A percentile compares a stretch with the other conserved stretches of the same genome.
These are phyloP conservation scores for Pandemis corylana DNA, from an alignment of 2,888 invertebrate genomes.

Conservation along the genomic window DNA sequence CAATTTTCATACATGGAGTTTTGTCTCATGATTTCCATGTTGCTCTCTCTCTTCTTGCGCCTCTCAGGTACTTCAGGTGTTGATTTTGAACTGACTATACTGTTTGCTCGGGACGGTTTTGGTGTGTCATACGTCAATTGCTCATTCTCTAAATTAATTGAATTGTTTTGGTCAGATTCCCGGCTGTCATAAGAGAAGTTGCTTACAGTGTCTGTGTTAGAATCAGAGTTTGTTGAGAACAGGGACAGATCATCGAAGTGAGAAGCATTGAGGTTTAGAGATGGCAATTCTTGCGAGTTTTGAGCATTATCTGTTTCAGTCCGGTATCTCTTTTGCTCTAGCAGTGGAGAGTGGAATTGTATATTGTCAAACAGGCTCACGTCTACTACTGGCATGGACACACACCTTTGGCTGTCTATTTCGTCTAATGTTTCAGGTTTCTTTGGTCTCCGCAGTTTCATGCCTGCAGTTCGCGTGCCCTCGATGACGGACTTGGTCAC, in stretches of 20 bases:
- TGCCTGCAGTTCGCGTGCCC: conserved; percentile 85
- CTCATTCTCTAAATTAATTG: conserved; percentile 55
- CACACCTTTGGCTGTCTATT: conserved; percentile 72
- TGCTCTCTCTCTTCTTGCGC: conserved; percentile 61
- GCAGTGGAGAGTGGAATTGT: conserved; percentile 86
- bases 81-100: conserved; percentile 62
- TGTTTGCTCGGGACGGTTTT: conserved; percentile 66
- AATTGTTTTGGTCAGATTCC: conserved; percentile 59
- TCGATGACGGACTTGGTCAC: conserved; percentile 87
- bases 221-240: conserved; percentile 73
- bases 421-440: conserved; percentile 58
- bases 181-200: conserved; percentile 69
- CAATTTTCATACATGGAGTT: conserved; percentile 77
- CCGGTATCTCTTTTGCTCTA: conserved; percentile 70
- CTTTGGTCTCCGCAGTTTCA: conserved; percentile 69
- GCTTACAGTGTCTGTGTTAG: conserved; percentile 68
- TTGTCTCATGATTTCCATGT: conserved; percentile 64
- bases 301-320: conserved; percentile 52
- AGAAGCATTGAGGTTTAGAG: conserved; percentile 62
- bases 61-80: conserved; percentile 69
- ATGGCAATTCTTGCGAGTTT: conserved; percentile 55
- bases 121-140: conserved; percentile 74
- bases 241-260: conserved; percentile 72
- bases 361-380: conserved; percentile 87
- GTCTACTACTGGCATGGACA: conserved; percentile 84